Evolutionary conservation across 2,888 invertebrate species (phyloP).

Genomic region (Heliconius hortense): DNA sequence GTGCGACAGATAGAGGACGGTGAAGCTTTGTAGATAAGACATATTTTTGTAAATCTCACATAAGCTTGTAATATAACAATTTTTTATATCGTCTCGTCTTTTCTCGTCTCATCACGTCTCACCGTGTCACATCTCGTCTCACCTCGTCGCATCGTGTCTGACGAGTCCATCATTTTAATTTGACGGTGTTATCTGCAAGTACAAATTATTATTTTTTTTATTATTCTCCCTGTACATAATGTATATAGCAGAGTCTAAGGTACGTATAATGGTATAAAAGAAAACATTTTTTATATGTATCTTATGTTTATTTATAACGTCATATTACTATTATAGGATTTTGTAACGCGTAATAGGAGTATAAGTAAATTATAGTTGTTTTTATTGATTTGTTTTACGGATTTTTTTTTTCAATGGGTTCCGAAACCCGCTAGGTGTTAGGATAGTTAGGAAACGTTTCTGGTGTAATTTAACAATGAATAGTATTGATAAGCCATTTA

Average conservation of each 20-base stretch:
- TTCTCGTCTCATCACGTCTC: constrained; percentile 53
- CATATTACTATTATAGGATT: constrained; percentile 57
- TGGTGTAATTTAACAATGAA: constrained; percentile 60
- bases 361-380: constrained; percentile 81
- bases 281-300: constrained; percentile 72
- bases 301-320: constrained; percentile 75
- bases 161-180: constrained; percentile 18
- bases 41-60: constrained; percentile 72
- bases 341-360: constrained; percentile 77
- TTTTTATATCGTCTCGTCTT: constrained; percentile 48
- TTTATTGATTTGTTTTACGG: constrained; percentile 59
- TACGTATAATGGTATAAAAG: constrained; percentile 62
- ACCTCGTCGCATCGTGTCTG: constrained; percentile 41
- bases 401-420: constrained; percentile 58
- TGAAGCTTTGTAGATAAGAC: constrained; percentile 44
- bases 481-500: constrained; percentile 61
- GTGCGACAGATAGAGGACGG: constrained; percentile 66
- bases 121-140: not conserved
- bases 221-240: constrained; percentile 81
- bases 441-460: constrained; percentile 59
- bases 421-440: constrained; percentile 55
- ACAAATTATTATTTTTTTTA: constrained; percentile 76
- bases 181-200: constrained; percentile 74
- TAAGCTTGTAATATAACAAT: constrained; percentile 59
- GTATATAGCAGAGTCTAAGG: constrained; percentile 76